phyloP scores from a whole-genome alignment of 1,140 invertebrate genomes.

The Saccostrea echinata region DNA sequence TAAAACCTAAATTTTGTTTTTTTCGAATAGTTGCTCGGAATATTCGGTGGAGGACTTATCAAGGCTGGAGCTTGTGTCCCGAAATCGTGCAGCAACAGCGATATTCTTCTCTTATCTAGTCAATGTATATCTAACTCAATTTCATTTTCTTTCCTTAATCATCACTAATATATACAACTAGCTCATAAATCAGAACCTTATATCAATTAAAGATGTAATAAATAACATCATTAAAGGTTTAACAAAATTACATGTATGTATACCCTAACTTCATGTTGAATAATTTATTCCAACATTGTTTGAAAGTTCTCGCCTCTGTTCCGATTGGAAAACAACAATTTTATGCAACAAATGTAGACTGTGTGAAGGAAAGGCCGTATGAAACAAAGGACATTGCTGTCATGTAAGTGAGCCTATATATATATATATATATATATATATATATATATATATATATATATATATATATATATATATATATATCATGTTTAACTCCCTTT shows the following conservation, averaged over 20 bases:
- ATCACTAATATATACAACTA: not conserved
- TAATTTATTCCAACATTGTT: not conserved
- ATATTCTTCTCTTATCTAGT: not conserved
- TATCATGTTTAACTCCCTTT: too few species aligned
- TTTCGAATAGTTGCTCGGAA: not conserved
- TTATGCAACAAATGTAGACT: not conserved
- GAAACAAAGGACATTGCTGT: not conserved
- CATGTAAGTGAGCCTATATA: not conserved
- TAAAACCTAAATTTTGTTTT: not conserved
- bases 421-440: too few species aligned
- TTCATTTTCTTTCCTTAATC: too few species aligned
- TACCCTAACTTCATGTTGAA: not conserved
- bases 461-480: too few species aligned
- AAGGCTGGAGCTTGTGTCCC: slow-evolving; percentile 26
- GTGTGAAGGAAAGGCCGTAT: not conserved
- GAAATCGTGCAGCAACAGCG: slow-evolving; percentile 5
- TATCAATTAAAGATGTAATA: not conserved
- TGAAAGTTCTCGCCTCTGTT: not conserved
- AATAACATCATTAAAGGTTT: not conserved
- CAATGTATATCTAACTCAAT: not conserved
- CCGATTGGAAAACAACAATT: not conserved
- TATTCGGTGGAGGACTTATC: not conserved
- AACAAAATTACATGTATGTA: not conserved
- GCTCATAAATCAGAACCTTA: not conserved
- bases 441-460: too few species aligned